Base-by-base conservation (phyloP, 23 tunicate genomes). In the Ascidia mentula region DNA sequence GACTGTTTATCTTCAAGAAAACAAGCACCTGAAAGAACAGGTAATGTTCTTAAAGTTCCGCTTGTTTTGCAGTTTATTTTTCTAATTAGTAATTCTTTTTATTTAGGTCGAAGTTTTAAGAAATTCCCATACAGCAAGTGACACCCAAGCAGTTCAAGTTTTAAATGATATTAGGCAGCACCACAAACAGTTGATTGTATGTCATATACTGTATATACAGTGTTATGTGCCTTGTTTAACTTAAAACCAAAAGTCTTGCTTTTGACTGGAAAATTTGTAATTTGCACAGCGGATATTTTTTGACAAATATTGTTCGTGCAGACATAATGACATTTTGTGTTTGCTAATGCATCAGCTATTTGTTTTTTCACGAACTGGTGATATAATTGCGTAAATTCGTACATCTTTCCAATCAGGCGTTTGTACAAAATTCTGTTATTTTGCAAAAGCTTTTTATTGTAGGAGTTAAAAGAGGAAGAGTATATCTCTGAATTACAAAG, bases 11-110 rank as follows among this genome's bases (percentile, higher is more conserved):
- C 59, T 60, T 26, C 46, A 79, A 53, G 87, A 88, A 80, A 88
- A 88, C 45, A 77, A 82, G 53, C 40, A 0, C 71, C 69, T 88
- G 0, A 77, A 88, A 37, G 69, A 78, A 26, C 87, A 88, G 87
- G 93, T 88, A 59, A 18, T 12, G 6, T 46, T 32, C 40, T 2
- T 71, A 20, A 53, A 53, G 7, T 5, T 3, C 1, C 13, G 22
- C 65, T 53, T 53, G 22, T 6, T 53, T 53, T 53, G 65, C 15
- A 15, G 15, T 42, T 42, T 42, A 42, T n/a, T n/a, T n/a, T n/a
- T n/a, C n/a, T n/a, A n/a, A n/a, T n/a, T n/a, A n/a, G n/a, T n/a
- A n/a, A n/a, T n/a, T n/a, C 9, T 76, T 69, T 76, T 8, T 40
- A 31, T 71, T 31, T 69, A 84, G 87, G 38, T 84, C 24, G 81